Percentiles rank a stretch among this genome's conserved stretches.
phyloP scores from a whole-genome alignment of 2,113 vertebrate genomes.

The Riparia riparia region DNA sequence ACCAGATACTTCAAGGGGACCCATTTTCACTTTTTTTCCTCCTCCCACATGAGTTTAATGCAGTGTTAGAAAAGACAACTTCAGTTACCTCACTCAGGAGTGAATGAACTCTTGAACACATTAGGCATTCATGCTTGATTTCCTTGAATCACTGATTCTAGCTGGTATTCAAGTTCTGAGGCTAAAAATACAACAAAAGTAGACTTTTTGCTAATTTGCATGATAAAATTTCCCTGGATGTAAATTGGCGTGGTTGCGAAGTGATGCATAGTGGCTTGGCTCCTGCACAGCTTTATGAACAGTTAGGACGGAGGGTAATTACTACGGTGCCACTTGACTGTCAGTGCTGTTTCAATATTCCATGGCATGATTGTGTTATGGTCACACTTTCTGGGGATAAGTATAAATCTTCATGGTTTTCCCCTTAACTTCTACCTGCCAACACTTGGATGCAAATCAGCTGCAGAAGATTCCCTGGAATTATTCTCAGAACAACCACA shows the following conservation, averaged over 20 bases:
- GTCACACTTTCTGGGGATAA: slow-evolving; percentile 2
- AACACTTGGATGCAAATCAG: slow-evolving; percentile 36
- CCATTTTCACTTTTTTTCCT: background rate
- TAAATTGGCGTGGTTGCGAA: background rate
- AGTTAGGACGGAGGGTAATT: background rate
- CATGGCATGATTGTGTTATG: background rate
- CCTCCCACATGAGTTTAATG: background rate
- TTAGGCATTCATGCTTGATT: background rate
- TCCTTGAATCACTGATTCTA: background rate
- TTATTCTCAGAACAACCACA: slow-evolving; percentile 1
- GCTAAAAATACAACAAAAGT: slow-evolving; percentile 13
- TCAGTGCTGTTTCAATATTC: background rate
- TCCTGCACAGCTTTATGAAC: background rate
- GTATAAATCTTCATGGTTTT: slow-evolving; percentile 13
- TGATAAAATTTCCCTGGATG: background rate
- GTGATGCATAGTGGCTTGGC: background rate
- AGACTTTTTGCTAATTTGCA: background rate
- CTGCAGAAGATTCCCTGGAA: slow-evolving; percentile 10
- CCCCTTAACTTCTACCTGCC: background rate
- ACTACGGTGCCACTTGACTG: background rate
- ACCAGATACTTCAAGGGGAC: background rate
- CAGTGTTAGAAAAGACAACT: background rate
- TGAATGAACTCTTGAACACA: background rate
- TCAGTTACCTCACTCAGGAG: background rate
- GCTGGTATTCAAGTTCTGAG: slow-evolving; percentile 16